Evolutionary conservation across 2,888 invertebrate genomes (phyloP).

Genomic region (Tetrapedia diversipes): DNA sequence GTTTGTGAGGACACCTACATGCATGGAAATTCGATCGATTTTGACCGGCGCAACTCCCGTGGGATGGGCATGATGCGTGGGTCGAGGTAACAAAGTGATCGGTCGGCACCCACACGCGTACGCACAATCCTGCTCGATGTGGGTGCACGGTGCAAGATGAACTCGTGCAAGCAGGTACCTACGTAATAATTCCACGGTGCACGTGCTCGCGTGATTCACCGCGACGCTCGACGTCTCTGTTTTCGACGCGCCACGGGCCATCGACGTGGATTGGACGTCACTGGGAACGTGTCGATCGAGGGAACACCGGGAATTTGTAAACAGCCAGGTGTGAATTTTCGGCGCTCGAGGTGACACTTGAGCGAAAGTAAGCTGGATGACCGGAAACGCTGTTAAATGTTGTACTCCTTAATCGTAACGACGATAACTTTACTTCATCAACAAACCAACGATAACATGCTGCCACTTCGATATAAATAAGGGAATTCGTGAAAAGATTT

Average conservation of each 20-base stretch:
- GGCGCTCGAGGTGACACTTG: too few relatives aligned
- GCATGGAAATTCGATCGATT: constrained; percentile 40
- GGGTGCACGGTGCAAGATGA: constrained; percentile 56
- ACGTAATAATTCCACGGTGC: constrained; percentile 60
- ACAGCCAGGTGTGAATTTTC: neutral
- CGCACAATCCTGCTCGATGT: constrained; percentile 35
- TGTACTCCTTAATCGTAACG: too few relatives aligned
- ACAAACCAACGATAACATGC: too few relatives aligned
- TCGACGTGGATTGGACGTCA: constrained; percentile 7
- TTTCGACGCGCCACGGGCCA: constrained; percentile 40
- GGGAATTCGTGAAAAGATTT: too few relatives aligned
- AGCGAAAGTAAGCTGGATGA: too few relatives aligned
- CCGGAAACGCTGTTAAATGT: too few relatives aligned
- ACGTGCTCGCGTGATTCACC: constrained; percentile 58
- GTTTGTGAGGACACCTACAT: constrained; percentile 10
- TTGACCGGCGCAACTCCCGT: constrained; percentile 31
- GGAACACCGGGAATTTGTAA: neutral
- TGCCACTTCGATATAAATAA: too few relatives aligned
- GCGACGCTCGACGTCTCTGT: constrained; percentile 46
- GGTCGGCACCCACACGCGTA: constrained; percentile 42
- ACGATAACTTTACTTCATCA: too few relatives aligned
- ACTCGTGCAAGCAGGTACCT: constrained; percentile 57
- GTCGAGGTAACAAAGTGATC: constrained; percentile 52
- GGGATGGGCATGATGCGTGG: constrained; percentile 52
- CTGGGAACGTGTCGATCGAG: neutral